Evolutionary conservation across 2,888 invertebrate genomes (phyloP).

Genomic region (Limnephilus auricula): DNA sequence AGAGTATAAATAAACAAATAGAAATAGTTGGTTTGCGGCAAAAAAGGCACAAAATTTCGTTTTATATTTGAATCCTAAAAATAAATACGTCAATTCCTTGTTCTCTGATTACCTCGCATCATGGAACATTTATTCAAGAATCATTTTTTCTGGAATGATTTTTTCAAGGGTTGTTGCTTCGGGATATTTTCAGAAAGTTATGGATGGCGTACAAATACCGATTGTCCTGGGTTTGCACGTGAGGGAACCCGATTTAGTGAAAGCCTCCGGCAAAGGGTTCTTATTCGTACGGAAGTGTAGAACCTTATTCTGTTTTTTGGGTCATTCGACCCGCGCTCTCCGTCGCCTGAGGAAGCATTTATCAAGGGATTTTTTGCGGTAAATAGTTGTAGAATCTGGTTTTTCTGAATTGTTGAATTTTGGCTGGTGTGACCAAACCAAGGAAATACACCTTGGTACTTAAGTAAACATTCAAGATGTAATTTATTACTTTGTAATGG

Average conservation of each 20-base stretch:
- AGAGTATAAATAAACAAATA: neutral
- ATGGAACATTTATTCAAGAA: neutral
- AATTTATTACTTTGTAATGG: too few relatives aligned
- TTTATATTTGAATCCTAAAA: neutral
- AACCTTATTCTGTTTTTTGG: slow-evolving; percentile 8
- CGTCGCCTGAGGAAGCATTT: slow-evolving; percentile 13
- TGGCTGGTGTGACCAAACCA: neutral
- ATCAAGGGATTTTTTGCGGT: slow-evolving; percentile 10
- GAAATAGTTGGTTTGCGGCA: neutral
- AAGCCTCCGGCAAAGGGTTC: slow-evolving; percentile 24
- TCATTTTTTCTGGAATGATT: neutral
- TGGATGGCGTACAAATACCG: neutral
- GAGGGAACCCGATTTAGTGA: slow-evolving; percentile 23
- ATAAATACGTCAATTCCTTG: neutral
- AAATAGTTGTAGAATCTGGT: slow-evolving; percentile 23
- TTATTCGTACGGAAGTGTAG: neutral
- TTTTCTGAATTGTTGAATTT: too few relatives aligned
- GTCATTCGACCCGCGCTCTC: slow-evolving; percentile 3
- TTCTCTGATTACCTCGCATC: neutral
- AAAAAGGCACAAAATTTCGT: neutral
- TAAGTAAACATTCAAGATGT: too few relatives aligned
- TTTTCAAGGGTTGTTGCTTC: neutral
- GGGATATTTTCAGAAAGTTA: slow-evolving; percentile 14
- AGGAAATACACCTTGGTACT: neutral
- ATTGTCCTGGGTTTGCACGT: slow-evolving; percentile 17